Evolutionary conservation across 2,797 vertebrate species (phyloP), one percentile per base, ranked within the genome.

Genomic region (Sylvia borin): DNA sequence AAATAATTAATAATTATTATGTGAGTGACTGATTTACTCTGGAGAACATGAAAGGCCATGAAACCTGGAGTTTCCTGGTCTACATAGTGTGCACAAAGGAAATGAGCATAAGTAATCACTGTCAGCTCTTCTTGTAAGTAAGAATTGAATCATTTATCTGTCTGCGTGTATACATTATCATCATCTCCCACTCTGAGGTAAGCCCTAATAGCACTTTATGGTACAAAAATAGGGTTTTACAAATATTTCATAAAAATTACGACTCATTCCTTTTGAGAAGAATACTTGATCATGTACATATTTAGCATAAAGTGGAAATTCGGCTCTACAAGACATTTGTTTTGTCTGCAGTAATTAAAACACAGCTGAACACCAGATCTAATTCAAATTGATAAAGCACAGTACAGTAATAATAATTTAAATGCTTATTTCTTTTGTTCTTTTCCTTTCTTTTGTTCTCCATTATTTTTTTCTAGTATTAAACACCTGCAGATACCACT

Each of bases 131-230:
- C 98, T 98, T 98, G 98, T 98, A 98, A 98, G 97, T 91, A 98
- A 98, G 98, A 98, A 98, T 98, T 98, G 98, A 98, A 98, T 98
- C 98, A 98, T 98, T 98, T 98, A 98, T 98, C 98, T 98, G 98
- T 98, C 97, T 97, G 97, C 96, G 95, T 96, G 97, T 98, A 97
- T 97, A 98, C 97, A 98, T 98, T 97, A 98, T 98, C 97, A 97
- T 97, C 97, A 97, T 93, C 92, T 95, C 68, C 97, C 95, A 96
- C 96, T 96, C 96, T 79, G 64, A 96, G 82, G 95, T 85, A 97
- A 97, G 80, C 66, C 92, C 95, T 95, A 93, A 94, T 73, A 83
- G 96, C 96, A 97, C 96, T 97, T 97, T 94, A 96, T 95, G 93
- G 88, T 71, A 96, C 91, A 97, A 96, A 90, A 97, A 96, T 96